Percentiles rank a stretch among this genome's conserved stretches.
These are phyloP conservation scores for Bettongia penicillata DNA, from an alignment of 2,113 vertebrate species.

Conservation along the genomic window DNA sequence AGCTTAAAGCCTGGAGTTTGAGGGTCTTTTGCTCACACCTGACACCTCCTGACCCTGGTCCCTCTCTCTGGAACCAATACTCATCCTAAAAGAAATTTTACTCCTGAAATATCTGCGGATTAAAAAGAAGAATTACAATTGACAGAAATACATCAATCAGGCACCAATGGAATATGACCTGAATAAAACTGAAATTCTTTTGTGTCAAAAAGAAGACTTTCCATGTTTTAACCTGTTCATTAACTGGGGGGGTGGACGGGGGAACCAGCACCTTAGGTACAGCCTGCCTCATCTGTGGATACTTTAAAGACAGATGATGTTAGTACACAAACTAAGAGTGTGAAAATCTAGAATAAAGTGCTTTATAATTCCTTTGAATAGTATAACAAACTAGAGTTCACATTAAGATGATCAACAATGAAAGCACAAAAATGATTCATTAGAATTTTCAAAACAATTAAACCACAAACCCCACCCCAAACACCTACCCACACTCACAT, in stretches of 20 bases:
- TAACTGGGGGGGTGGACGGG: background rate
- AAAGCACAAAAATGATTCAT: background rate
- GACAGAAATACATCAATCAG: slow-evolving; percentile 8
- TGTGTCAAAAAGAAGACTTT: background rate
- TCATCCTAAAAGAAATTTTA: background rate
- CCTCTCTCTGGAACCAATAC: slow-evolving; percentile 49
- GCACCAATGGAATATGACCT: slow-evolving; percentile 5
- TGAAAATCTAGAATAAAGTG: rapidly evolving
- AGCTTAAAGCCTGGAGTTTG: background rate
- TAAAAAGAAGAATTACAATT: slow-evolving; percentile 15
- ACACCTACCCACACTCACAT: background rate
- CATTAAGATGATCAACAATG: background rate
- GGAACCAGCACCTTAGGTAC: background rate
- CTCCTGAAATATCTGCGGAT: slow-evolving; percentile 1
- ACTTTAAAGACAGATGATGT: background rate
- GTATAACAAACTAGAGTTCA: background rate
- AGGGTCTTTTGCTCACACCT: background rate
- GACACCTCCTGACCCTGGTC: background rate
- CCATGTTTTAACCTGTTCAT: background rate
- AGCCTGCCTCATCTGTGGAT: background rate
- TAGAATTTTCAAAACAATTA: slow-evolving; percentile 7
- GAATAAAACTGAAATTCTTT: background rate
- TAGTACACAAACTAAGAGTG: background rate
- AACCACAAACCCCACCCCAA: background rate
- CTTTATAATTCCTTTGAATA: background rate